Conservation (phyloP, 2,888 invertebrate species). For the Peribatodes rhomboidaria region DNA sequence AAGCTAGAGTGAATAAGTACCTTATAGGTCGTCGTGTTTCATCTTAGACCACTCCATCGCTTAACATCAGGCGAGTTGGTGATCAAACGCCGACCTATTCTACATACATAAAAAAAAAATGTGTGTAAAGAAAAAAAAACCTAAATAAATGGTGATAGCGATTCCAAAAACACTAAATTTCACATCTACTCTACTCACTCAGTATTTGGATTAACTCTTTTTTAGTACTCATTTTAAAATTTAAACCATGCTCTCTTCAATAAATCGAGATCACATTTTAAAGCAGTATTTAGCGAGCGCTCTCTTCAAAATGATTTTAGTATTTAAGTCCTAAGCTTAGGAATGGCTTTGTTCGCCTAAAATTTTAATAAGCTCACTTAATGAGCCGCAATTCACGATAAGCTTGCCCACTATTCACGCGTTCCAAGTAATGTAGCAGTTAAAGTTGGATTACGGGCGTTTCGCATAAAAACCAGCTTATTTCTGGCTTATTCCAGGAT, state of each 20-base stretch:
- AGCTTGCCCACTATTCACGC: conserved; percentile 34
- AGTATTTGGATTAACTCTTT: conserved; percentile 18
- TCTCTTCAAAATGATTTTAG: conserved; percentile 10
- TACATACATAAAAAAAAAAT: too few relatives aligned
- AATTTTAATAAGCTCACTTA: conserved; percentile 34
- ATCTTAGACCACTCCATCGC: too few relatives aligned
- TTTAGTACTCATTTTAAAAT: conserved; percentile 9
- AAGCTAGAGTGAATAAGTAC: too few relatives aligned
- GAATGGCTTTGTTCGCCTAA: conserved; percentile 18
- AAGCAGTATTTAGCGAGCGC: background rate
- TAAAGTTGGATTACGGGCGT: conserved; percentile 32
- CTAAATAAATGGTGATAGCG: background rate
- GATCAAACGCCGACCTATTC: too few relatives aligned
- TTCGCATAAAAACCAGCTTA: conserved; percentile 43
- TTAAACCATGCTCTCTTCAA: background rate
- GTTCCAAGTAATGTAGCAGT: conserved; percentile 20
- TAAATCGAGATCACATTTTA: background rate
- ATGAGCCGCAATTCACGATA: conserved; percentile 27
- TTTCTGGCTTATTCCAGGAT: conserved; percentile 42
- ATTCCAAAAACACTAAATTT: background rate
- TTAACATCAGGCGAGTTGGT: too few relatives aligned
- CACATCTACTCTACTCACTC: conserved; percentile 20
- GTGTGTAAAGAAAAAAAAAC: too few relatives aligned
- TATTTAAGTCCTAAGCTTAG: conserved; percentile 17
- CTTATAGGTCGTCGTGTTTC: too few relatives aligned